Evolutionary conservation across 2,888 invertebrate genomes (phyloP), one percentile per base, ranked within the genome.

Genomic region (Rutpela maculata): DNA sequence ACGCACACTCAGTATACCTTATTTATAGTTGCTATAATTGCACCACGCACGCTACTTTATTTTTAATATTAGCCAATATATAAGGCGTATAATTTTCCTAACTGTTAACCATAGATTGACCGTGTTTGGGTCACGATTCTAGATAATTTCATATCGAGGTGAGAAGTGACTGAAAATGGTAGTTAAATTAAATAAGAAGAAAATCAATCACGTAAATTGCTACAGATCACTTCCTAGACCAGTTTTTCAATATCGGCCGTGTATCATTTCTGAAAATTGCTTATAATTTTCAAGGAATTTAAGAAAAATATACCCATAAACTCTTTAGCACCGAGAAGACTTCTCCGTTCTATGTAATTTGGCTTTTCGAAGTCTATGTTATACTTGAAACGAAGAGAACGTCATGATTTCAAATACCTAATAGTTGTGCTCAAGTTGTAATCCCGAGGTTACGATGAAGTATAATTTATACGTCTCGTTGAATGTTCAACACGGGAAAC

Each of bases 181-280:
- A 50, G 65, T 65, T 60, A 60, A 66, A 9, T 62, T 15, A 43
- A 43, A 77, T 63, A 65, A 70, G 57, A 70, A 67, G 63, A 69
- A 76, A 76, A 70, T 77, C 74, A 74, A 74, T 77, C 77, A 65
- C 65, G 74, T 71, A 74, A 31, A 78, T 74, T 55, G 66, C 63
- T 57, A 68, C 18, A 59, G 68, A 70, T 73, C 71, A 74, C 74
- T 80, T 80, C 78, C 80, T 80, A 78, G 76, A 76, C 76, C 19
- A 74, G 75, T 75, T 80, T 74, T 75, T 31, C 19, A 38, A 18
- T 18, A 12, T 18, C 22, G 7, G 3, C 12, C 50, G 65, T 69
- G 65, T 75, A 80, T 78, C 72, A 80, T 78, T 72, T 76, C 63
- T 55, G 57, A 43, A 72, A 69, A 78, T 80, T 76, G 68, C 76